phyloP scores from a whole-genome alignment of 2,113 vertebrate genomes.

The Chionomys nivalis region DNA sequence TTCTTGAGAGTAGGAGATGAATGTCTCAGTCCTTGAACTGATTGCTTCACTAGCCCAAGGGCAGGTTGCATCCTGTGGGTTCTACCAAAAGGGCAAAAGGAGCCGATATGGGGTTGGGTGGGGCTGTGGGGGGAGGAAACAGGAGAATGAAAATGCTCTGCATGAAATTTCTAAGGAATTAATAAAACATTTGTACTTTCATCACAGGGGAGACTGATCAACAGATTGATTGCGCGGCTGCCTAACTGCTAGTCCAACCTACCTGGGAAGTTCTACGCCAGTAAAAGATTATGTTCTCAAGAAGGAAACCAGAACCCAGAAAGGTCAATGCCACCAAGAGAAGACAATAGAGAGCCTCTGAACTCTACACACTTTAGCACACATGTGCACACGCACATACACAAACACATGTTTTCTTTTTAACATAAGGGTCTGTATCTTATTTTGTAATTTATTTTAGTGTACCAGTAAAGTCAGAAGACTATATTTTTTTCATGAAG shows the following conservation, averaged over 20 bases:
- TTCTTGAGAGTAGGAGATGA: neutral
- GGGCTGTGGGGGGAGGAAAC: neutral
- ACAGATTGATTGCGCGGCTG: neutral
- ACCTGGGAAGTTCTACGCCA: neutral
- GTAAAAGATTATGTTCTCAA: neutral
- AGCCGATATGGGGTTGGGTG: neutral
- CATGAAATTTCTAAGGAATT: neutral
- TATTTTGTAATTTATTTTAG: neutral
- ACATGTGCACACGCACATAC: neutral
- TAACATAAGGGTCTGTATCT: neutral
- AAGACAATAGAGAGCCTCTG: neutral
- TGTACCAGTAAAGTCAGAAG: neutral
- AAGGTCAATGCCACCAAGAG: neutral
- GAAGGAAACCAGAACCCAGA: neutral
- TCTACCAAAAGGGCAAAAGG: neutral
- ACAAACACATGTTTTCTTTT: neutral
- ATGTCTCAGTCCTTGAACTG: neutral
- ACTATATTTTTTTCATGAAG: too few relatives aligned
- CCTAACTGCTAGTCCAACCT: neutral
- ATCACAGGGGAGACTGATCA: neutral
- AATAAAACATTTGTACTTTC: neutral
- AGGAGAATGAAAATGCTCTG: neutral
- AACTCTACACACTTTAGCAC: neutral
- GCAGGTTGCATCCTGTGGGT: neutral
- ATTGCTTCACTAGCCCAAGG: neutral